A percentile compares a stretch with the other conserved stretches of the same genome.
Evolutionary conservation across 2,888 invertebrate genomes (phyloP).

Genomic region (Parnassius orleans): DNA sequence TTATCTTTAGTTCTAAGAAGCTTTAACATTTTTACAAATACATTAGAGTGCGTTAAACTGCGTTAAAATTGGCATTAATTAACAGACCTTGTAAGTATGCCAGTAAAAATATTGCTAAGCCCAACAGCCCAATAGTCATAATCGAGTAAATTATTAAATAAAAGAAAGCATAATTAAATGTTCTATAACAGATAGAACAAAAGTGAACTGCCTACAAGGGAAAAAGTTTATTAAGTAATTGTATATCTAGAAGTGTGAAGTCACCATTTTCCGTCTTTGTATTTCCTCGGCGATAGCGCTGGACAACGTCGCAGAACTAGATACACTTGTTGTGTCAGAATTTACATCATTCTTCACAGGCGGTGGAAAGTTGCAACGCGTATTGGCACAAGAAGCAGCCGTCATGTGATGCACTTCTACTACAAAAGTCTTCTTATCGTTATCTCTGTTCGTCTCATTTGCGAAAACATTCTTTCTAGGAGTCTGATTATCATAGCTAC

Average conservation of each 20-base stretch:
- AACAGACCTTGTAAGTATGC: too few relatives aligned
- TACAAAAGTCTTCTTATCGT: slow-evolving; percentile 84
- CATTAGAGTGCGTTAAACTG: too few relatives aligned
- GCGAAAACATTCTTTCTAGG: slow-evolving; percentile 64
- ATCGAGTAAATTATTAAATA: too few relatives aligned
- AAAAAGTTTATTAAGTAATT: too few relatives aligned
- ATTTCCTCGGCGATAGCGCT: slow-evolving; percentile 78
- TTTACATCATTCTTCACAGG: slow-evolving; percentile 51
- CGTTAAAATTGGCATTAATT: too few relatives aligned
- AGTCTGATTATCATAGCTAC: slow-evolving; percentile 77
- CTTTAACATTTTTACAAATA: too few relatives aligned
- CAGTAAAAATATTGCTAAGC: too few relatives aligned
- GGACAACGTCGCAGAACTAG: slow-evolving; percentile 67
- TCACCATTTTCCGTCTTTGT: slow-evolving; percentile 66
- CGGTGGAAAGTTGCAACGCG: slow-evolving; percentile 55
- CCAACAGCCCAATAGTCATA: too few relatives aligned
- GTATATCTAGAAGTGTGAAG: not conserved
- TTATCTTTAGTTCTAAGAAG: too few relatives aligned
- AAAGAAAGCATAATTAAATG: too few relatives aligned
- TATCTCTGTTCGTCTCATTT: slow-evolving; percentile 53
- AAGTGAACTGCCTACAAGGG: too few relatives aligned
- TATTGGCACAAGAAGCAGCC: slow-evolving; percentile 54
- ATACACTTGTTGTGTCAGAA: slow-evolving; percentile 58
- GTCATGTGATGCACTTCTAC: slow-evolving; percentile 86
- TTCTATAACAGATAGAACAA: too few relatives aligned